These are phyloP conservation scores for Callyntrura sp. DNA, from an alignment of 2,888 invertebrate genomes.

Conservation along the genomic window DNA sequence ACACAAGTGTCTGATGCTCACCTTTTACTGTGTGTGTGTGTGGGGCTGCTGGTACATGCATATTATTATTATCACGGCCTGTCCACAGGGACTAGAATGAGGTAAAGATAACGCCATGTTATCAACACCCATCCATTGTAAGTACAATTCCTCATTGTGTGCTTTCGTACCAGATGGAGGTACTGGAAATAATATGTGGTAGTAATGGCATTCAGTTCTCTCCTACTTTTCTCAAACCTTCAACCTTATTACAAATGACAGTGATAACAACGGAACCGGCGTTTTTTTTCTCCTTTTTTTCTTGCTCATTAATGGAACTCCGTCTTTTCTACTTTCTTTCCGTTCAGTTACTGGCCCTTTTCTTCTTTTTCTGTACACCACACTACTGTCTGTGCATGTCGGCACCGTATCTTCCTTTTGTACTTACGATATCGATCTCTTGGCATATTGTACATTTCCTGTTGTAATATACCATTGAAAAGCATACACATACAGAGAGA, in stretches of 20 bases:
- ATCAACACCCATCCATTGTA: too few species aligned
- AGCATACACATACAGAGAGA: too few species aligned
- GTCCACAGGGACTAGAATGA: too few species aligned
- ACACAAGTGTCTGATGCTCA: too few species aligned
- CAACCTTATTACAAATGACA: constrained; percentile 50
- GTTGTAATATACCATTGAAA: constrained; percentile 50
- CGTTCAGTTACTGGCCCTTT: constrained; percentile 48
- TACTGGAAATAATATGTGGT: too few species aligned
- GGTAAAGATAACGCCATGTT: too few species aligned
- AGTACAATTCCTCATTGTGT: too few species aligned
- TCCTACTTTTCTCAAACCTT: constrained; percentile 35
- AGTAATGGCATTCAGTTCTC: not conserved
- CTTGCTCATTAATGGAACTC: constrained; percentile 13
- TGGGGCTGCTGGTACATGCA: too few species aligned
- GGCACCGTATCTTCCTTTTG: constrained; percentile 40
- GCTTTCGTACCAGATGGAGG: too few species aligned
- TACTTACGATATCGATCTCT: constrained; percentile 66
- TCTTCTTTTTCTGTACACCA: not conserved
- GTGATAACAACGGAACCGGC: constrained; percentile 41
- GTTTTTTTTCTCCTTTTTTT: constrained; percentile 13
- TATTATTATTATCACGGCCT: too few species aligned
- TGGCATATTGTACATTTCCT: constrained; percentile 67
- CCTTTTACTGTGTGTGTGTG: too few species aligned
- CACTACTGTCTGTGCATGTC: not conserved
- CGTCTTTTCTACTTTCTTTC: constrained; percentile 21